These are phyloP conservation scores for Solea senegalensis DNA, from an alignment of 2,113 vertebrate genomes.

Conservation along the genomic window DNA sequence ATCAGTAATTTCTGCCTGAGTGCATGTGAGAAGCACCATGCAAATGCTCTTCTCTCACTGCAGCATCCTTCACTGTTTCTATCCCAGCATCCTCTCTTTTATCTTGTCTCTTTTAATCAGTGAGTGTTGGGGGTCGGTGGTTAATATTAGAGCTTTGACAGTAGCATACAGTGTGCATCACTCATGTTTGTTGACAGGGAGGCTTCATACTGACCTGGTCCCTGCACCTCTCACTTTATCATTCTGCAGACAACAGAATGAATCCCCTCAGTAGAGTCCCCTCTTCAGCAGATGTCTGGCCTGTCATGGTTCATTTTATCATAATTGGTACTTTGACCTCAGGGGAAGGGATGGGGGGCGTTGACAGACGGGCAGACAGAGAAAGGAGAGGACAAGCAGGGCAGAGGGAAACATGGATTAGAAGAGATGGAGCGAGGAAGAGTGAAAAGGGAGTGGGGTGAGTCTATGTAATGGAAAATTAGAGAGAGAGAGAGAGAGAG, in stretches of 20 bases:
- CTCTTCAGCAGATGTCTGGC: constrained; percentile 67
- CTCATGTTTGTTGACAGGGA: background rate
- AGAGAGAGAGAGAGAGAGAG: background rate
- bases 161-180: too few relatives aligned
- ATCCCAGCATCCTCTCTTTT: too few relatives aligned
- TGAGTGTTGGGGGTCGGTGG: too few relatives aligned
- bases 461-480: background rate
- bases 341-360: constrained; percentile 5
- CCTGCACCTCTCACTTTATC: constrained; percentile 8
- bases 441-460: too few relatives aligned
- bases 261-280: constrained; percentile 38
- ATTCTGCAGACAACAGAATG: constrained; percentile 39
- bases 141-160: too few relatives aligned
- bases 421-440: background rate
- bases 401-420: background rate
- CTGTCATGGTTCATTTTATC: constrained; percentile 67
- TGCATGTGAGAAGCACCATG: too few relatives aligned
- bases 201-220: background rate
- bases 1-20: too few relatives aligned
- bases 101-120: too few relatives aligned
- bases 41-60: too few relatives aligned
- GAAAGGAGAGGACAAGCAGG: constrained; percentile 22
- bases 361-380: constrained; percentile 20
- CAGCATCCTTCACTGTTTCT: too few relatives aligned
- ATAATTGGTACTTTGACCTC: constrained; percentile 63